A percentile compares a stretch with the other conserved stretches of the same genome.
These are phyloP conservation scores for Sternarchorhynchus goeldii DNA, from an alignment of 2,797 vertebrate genomes.

Conservation along the genomic window DNA sequence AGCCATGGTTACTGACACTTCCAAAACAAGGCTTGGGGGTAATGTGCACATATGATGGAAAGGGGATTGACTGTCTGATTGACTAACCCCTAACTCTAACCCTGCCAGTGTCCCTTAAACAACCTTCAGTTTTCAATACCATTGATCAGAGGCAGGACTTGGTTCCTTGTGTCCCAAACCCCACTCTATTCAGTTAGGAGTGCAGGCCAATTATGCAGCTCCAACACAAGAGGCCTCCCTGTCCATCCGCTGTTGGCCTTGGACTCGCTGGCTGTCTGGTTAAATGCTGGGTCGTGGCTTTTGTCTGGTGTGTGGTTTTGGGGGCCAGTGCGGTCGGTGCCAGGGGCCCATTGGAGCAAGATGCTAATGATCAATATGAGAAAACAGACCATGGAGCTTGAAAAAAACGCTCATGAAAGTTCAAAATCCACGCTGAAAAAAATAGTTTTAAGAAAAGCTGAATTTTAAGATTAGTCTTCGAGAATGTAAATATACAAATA, in stretches of 20 bases:
- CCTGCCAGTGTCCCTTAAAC: slow-evolving; percentile 73
- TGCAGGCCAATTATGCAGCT: slow-evolving; percentile 32
- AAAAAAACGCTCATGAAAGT: too few relatives aligned
- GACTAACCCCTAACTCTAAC: too few relatives aligned
- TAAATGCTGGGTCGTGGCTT: slow-evolving; percentile 48
- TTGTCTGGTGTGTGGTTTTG: slow-evolving; percentile 15
- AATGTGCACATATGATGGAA: slow-evolving; percentile 84
- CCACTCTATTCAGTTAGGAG: slow-evolving; percentile 70
- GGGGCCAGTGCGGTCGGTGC: slow-evolving; percentile 19
- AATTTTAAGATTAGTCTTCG: too few relatives aligned
- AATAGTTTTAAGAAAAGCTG: too few relatives aligned
- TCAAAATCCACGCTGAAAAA: too few relatives aligned
- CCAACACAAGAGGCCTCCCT: slow-evolving; percentile 55
- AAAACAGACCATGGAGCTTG: neutral
- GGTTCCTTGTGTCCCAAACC: slow-evolving; percentile 71
- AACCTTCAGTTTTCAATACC: slow-evolving; percentile 84
- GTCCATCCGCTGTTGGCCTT: slow-evolving; percentile 1
- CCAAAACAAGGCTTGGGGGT: slow-evolving; percentile 76
- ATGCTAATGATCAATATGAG: slow-evolving; percentile 45
- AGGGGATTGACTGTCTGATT: slow-evolving; percentile 75
- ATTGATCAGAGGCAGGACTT: slow-evolving; percentile 77
- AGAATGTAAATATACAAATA: too few relatives aligned
- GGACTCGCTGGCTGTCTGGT: slow-evolving; percentile 45
- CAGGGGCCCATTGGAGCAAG: slow-evolving; percentile 48
- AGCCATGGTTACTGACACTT: slow-evolving; percentile 59